phyloP scores from a whole-genome alignment of 1,140 invertebrate species.

The Colletes latitarsis region DNA sequence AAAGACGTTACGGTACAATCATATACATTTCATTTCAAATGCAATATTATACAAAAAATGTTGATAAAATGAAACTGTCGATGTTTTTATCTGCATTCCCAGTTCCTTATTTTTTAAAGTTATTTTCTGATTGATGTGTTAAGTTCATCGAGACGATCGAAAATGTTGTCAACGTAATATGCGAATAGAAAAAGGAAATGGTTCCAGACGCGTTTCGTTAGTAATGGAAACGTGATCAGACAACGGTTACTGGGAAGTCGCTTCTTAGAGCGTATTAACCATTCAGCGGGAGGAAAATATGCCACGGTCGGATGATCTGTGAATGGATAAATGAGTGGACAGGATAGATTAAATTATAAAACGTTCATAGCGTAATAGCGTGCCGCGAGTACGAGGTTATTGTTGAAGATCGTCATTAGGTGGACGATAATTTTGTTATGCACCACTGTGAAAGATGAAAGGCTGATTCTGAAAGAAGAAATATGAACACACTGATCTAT shows the following conservation, averaged over 20 bases:
- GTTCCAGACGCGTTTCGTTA: background rate
- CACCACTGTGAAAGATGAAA: background rate
- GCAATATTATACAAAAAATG: too few relatives aligned
- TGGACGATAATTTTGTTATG: slow-evolving; percentile 35
- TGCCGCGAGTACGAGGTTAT: slow-evolving; percentile 33
- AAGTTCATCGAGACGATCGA: too few relatives aligned
- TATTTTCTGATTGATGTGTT: too few relatives aligned
- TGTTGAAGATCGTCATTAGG: slow-evolving; percentile 46
- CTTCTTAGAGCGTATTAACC: slow-evolving; percentile 38
- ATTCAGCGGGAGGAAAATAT: slow-evolving; percentile 41
- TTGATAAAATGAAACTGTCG: too few relatives aligned
- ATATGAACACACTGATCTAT: background rate
- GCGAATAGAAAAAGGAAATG: background rate
- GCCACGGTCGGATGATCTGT: slow-evolving; percentile 43
- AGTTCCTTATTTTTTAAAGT: too few relatives aligned
- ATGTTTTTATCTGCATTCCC: too few relatives aligned
- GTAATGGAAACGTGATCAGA: slow-evolving; percentile 21
- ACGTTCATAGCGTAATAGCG: slow-evolving; percentile 42
- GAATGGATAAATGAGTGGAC: slow-evolving; percentile 48
- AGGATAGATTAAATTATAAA: slow-evolving; percentile 49
- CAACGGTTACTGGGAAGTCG: background rate
- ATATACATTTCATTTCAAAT: too few relatives aligned
- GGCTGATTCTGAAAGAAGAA: background rate
- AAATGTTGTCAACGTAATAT: too few relatives aligned
- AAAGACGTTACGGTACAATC: background rate